Evolutionary conservation across 2,888 invertebrate genomes (phyloP).

Genomic region (Calliopum simillimum): DNA sequence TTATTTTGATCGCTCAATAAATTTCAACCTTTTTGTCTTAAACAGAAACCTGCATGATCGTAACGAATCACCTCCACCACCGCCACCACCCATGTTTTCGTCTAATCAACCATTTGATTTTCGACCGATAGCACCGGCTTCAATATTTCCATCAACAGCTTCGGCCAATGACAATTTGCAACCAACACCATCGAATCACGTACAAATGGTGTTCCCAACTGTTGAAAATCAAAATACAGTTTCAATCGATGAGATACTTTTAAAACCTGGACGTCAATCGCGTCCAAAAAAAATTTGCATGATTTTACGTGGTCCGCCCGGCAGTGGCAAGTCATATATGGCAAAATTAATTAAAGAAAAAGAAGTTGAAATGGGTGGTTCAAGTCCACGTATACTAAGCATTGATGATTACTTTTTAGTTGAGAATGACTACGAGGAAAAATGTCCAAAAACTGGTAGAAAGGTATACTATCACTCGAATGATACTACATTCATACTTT

Average conservation of each 20-base stretch:
- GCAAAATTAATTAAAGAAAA: slow-evolving; percentile 88
- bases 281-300: slow-evolving; percentile 85
- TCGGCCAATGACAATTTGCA: slow-evolving; percentile 52
- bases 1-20: slow-evolving; percentile 25
- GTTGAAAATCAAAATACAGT: slow-evolving; percentile 68
- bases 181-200: slow-evolving; percentile 46
- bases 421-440: slow-evolving; percentile 79
- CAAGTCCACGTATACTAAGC: slow-evolving; percentile 90
- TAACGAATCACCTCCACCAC: slow-evolving; percentile 41
- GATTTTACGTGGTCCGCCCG: slow-evolving; percentile 92
- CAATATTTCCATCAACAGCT: slow-evolving; percentile 58
- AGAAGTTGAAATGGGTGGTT: slow-evolving; percentile 86
- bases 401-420: slow-evolving; percentile 97
- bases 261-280: slow-evolving; percentile 81
- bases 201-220: slow-evolving; percentile 55
- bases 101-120: slow-evolving; percentile 30
- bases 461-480: slow-evolving; percentile 52
- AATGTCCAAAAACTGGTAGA: slow-evolving; percentile 64
- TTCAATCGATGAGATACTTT: slow-evolving; percentile 85
- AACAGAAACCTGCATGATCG: not conserved
- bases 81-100: slow-evolving; percentile 47
- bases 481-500: too few relatives aligned
- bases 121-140: slow-evolving; percentile 17
- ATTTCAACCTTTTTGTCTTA: not conserved
- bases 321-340: slow-evolving; percentile 93